These are phyloP conservation scores for Tenthredo distinguenda DNA, from an alignment of 2,888 invertebrate genomes.

Conservation along the genomic window DNA sequence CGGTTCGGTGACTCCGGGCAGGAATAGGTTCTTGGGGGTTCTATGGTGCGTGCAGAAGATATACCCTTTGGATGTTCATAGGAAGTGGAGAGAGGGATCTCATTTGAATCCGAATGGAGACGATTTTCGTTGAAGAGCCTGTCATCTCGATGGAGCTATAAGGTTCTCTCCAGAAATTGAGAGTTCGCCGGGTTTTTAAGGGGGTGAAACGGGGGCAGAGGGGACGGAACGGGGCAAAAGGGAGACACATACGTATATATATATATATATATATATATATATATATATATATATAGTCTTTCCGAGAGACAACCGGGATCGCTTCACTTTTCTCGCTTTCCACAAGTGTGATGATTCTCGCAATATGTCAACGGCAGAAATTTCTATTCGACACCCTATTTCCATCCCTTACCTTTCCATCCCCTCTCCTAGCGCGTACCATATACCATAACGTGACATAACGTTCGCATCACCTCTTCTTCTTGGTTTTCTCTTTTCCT, in stretches of 20 bases:
- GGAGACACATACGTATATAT: not conserved
- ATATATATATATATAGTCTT: not conserved
- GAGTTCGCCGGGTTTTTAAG: conserved; percentile 8
- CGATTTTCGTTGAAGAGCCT: conserved; percentile 73
- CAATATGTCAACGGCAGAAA: conserved; percentile 75
- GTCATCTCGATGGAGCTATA: conserved; percentile 60
- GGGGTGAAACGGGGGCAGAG: conserved; percentile 44
- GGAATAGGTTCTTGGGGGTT: conserved; percentile 23
- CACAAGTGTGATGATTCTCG: conserved; percentile 68
- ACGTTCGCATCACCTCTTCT: not conserved
- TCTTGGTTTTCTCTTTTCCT: not conserved
- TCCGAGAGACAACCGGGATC: conserved; percentile 52
- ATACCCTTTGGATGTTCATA: not conserved
- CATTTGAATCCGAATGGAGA: conserved; percentile 78
- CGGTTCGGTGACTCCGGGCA: not conserved
- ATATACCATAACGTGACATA: not conserved
- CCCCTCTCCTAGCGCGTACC: conserved; percentile 34
- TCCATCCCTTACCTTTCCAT: conserved; percentile 47
- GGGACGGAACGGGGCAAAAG: conserved; percentile 8
- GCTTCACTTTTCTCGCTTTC: conserved; percentile 63
- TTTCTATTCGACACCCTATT: conserved; percentile 63
- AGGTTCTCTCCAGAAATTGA: conserved; percentile 62
- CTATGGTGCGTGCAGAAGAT: conserved; percentile 28
- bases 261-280: too few relatives aligned
- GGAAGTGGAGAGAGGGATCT: conserved; percentile 61